A percentile compares a stretch with the other conserved stretches of the same genome.
Evolutionary conservation across 2,797 vertebrate species (phyloP).

Genomic region (Fundulus diaphanus): DNA sequence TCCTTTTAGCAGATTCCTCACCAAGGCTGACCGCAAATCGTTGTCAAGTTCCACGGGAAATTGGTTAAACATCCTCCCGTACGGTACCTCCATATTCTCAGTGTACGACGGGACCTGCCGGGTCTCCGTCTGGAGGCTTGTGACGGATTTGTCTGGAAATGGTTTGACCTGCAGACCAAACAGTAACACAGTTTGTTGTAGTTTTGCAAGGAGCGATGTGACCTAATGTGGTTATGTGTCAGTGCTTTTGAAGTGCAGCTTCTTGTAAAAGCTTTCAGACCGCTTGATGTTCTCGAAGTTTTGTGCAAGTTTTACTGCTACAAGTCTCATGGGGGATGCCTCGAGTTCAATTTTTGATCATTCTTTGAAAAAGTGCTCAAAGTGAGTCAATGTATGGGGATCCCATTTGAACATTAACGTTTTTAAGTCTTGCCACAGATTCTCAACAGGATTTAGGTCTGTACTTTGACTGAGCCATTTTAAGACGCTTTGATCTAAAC

Average conservation of each 20-base stretch:
- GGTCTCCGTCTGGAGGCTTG: neutral
- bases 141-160: constrained; percentile 41
- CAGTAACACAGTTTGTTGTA: constrained; percentile 41
- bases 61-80: constrained; percentile 50
- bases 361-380: neutral
- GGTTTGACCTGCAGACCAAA: constrained; percentile 28
- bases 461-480: neutral
- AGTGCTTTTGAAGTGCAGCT: neutral
- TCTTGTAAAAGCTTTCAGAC: neutral
- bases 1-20: constrained; percentile 35
- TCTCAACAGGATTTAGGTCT: neutral
- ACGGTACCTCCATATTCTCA: constrained; percentile 50
- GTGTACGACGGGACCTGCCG: constrained; percentile 38
- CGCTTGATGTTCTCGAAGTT: neutral
- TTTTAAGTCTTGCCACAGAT: neutral
- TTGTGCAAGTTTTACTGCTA: neutral
- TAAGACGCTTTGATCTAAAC: neutral
- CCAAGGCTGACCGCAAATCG: constrained; percentile 38
- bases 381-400: neutral
- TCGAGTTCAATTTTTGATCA: neutral
- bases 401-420: neutral
- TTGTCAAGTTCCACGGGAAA: constrained; percentile 38
- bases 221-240: constrained; percentile 21
- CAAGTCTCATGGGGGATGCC: neutral
- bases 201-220: constrained; percentile 50